Evolutionary conservation across 2,888 invertebrate species (phyloP), one percentile per base, ranked within the genome.

Genomic region (Meta bourneti): DNA sequence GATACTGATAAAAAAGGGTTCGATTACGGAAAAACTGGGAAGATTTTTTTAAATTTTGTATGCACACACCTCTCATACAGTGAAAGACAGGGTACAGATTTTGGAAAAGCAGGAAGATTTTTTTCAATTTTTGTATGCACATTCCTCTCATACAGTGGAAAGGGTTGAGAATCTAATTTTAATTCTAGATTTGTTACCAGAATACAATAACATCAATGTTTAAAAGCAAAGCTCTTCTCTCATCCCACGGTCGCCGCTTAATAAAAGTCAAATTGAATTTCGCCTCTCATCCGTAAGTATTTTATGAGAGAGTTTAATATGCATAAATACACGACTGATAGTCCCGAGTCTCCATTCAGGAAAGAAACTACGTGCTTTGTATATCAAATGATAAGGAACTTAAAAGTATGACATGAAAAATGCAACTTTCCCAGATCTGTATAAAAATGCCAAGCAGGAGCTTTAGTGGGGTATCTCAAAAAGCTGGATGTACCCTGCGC

Each of bases 401-500:
- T 69, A 75, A 52, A 83, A 61, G 52, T 61, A 69, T 20, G 16
- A 13, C 61, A 9, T 20, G 16, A 61, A 54, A 61, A 61, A 61
- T 72, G 20, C 1, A 16, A 34, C 49, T 9, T 61, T 49, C 8
- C 69, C 16, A 11, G 49, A 69, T 85, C 75, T n/a, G 19, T 82
- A 49, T 54, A 71, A 61, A 77, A 34, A 69, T 77, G 34, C 16
- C 48, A 69, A 54, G 52, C 54, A 9, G 61, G 61, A 85, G 77
- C 48, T 77, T 77, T 75, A 77, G 48, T 85, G 61, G 9, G 69
- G 48, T 85, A 85, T 61, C 75, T n/a, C 51, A 75, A 71, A 71
- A 71, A 85, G 48, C 78, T 78, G 78, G 86, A 86, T 86, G 79
- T 71, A 86, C 71, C 48, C 51, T 19, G 49, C 61, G 11, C 6